A percentile compares a stretch with the other conserved stretches of the same genome.
Evolutionary conservation across 2,888 invertebrate species (phyloP).

Genomic region (Eupithecia subumbrata): DNA sequence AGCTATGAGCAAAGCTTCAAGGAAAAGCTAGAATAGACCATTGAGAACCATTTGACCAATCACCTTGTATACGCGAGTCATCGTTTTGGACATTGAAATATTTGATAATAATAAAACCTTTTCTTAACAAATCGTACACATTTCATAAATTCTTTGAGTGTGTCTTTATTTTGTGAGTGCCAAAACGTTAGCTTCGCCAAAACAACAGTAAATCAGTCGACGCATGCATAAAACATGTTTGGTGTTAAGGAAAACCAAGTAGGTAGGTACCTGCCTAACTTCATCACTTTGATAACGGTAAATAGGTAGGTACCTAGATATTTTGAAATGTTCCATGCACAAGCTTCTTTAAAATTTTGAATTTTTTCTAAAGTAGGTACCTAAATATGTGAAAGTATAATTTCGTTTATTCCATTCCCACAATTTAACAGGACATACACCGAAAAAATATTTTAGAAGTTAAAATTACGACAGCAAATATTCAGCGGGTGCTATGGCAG

Average conservation of each 20-base stretch:
- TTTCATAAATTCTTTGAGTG: conserved; percentile 15
- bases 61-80: not conserved
- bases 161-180: not conserved
- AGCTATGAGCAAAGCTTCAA: too few species aligned
- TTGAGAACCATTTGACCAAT: too few species aligned
- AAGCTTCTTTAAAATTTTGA: not conserved
- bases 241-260: conserved; percentile 8
- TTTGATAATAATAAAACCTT: not conserved
- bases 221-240: conserved; percentile 29
- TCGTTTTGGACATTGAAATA: not conserved
- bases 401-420: not conserved
- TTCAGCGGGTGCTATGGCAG: not conserved
- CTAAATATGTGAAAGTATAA: not conserved
- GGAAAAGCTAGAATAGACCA: too few species aligned
- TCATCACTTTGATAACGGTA: not conserved
- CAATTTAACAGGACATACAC: not conserved
- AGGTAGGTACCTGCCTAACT: not conserved
- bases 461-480: not conserved
- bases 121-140: not conserved
- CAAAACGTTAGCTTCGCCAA: conserved; percentile 26
- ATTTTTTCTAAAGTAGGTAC: not conserved
- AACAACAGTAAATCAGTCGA: conserved; percentile 26
- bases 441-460: not conserved
- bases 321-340: not conserved
- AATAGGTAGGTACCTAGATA: too few species aligned